Base-by-base conservation (phyloP, 1,140 invertebrate genomes). In the Drosophila ohnishii region DNA sequence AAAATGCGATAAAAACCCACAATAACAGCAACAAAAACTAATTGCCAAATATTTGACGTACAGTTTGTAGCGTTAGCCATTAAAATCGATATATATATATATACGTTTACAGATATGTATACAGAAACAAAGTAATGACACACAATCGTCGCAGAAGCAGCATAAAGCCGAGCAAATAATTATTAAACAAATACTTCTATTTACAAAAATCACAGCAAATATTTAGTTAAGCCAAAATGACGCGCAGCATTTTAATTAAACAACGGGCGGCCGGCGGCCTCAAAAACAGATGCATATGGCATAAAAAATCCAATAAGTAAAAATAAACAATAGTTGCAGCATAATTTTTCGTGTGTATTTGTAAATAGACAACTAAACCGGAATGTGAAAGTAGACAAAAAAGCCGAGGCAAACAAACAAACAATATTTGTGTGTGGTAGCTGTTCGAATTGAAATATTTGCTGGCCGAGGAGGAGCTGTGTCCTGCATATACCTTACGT, bases 31-130 rank as follows among this genome's bases (percentile, higher is more conserved):
- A 60, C 63, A 82, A 82, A 72, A 88, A 83, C 76, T 89, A 80
- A 88, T 88, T 88, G 84, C 84, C 84, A 88, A 88, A 88, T 88
- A 88, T 88, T 87, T 80, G 73, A 86, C 79, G 63, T 75, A 80
- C 77, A 80, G 63, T 80, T 80, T 57, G 56, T 73, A 87, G 76
- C 80, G 53, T 56, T 76, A 74, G 65, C 73, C 73, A 78, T 73
- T 55, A 64, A 74, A 55, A 55, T 40, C 37, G 22, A 56, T 65
- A 64, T 50, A 50, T 16, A 73, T 50, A 45, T 9, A 16, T 10
- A 25, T 69, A 75, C 51, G 74, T 69, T 59, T 50, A 58, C 65
- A 40, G 35, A 72, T 62, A 71, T 44, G 63, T 32, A 81, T 48
- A 73, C 19, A 67, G 63, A 55, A 28, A 53, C 25, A 25, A 61